These are phyloP conservation scores for Plodia interpunctella DNA, from an alignment of 1,140 invertebrate species.

Conservation along the genomic window DNA sequence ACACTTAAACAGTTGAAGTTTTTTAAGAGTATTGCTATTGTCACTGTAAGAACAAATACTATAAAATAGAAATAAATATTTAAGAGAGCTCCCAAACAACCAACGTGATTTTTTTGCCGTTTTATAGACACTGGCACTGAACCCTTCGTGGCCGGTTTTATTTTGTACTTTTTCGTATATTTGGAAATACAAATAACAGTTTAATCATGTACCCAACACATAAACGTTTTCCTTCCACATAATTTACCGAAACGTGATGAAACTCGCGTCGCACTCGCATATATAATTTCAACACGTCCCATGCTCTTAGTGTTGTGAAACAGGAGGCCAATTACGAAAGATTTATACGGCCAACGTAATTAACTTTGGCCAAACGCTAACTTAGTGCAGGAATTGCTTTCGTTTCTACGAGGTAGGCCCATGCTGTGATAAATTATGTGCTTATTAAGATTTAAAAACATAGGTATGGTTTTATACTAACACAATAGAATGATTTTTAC, in stretches of 20 bases:
- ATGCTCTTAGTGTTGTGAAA: constrained; percentile 71
- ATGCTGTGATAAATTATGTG: constrained; percentile 1
- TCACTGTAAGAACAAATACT: too few relatives aligned
- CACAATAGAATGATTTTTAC: too few relatives aligned
- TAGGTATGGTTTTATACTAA: background rate
- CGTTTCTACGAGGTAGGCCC: constrained; percentile 1
- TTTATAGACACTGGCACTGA: too few relatives aligned
- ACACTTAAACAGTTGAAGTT: background rate
- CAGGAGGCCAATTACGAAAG: constrained; percentile 75
- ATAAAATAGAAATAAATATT: too few relatives aligned
- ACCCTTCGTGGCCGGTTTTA: too few relatives aligned
- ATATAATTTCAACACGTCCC: constrained; percentile 75
- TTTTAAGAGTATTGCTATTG: background rate
- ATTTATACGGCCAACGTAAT: constrained; percentile 74
- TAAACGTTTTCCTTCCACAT: constrained; percentile 6
- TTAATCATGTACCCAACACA: background rate
- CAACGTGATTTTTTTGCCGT: too few relatives aligned
- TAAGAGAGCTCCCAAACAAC: too few relatives aligned
- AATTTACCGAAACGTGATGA: constrained; percentile 50
- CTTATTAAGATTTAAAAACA: background rate
- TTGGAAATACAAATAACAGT: too few relatives aligned
- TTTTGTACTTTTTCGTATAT: too few relatives aligned
- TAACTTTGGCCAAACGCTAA: constrained; percentile 73
- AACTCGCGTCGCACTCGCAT: constrained; percentile 63
- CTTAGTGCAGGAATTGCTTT: constrained; percentile 58